Base-by-base conservation (phyloP, 64 coral and sea anemone species). In the Stichodactyla helianthus region DNA sequence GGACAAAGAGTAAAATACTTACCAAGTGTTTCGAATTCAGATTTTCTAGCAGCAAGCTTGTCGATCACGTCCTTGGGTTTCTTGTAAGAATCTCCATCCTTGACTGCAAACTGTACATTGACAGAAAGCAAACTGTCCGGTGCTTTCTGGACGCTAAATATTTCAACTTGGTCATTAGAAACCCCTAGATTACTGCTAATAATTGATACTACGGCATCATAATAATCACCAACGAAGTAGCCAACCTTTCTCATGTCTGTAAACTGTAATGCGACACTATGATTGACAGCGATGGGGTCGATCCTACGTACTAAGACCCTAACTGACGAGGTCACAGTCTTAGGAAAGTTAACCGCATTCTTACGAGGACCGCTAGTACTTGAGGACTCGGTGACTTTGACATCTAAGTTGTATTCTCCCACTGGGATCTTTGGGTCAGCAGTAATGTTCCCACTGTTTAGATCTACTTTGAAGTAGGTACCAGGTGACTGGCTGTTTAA, bases 241-340 rank as follows among this genome's bases (percentile, higher is more conserved):
- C 85, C 88, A 10, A 89, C 79, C 56, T 90, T 92, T 3, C 93
- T 88, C 81, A 99, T 79, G 44, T 89, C 85, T 17, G 81, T 62
- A 15, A 99, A 85, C 81, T 95, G 97, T 26, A 99, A 76, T 12
- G 97, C 85, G 53, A 94, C 91, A 83, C 97, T 95, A 71, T 98
- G 89, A 16, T 85, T 80, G 63, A 94, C 88, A 76, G 93, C 97
- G 12, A 53, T 78, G 2, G 52, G 57, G 2, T 90, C 82, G 6
- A 99, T 79, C 27, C 86, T 63, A 12, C 86, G 93, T 13, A 95
- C 80, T 35, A 58, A 65, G 57, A 99, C 97, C 9, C 20, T 86
- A 55, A 95, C 71, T 10, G 14, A 44, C 0, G 95, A 92, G 10
- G 60, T 87, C 10, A 98, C 94, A 63, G 85, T 88, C 71, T 96